Evolutionary conservation across 2,113 vertebrate species (phyloP).

Genomic region (Noturus placidus): DNA sequence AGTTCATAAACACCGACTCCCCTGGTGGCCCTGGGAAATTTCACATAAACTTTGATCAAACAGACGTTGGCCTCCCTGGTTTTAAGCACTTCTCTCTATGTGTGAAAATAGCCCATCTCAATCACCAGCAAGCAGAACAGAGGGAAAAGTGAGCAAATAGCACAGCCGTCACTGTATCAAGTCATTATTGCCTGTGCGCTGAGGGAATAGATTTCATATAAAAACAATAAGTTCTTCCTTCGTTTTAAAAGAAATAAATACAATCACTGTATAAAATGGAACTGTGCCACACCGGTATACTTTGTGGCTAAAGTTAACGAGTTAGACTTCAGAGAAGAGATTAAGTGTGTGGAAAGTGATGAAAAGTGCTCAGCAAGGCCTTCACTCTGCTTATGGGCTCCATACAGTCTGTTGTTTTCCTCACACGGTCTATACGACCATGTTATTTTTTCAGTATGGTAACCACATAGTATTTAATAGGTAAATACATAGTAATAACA

Average conservation of each 20-base stretch:
- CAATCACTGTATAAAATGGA: conserved; percentile 52
- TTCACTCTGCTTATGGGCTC: conserved; percentile 1
- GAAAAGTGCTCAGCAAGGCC: conserved; percentile 26
- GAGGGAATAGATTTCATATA: conserved; percentile 79
- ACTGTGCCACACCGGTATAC: conserved; percentile 67
- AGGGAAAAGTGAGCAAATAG: conserved; percentile 80
- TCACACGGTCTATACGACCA: neutral
- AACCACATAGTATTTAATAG: neutral
- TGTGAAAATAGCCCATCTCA: conserved; percentile 75
- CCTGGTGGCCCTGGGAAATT: conserved; percentile 87
- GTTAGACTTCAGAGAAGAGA: conserved; percentile 62
- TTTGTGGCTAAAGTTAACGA: conserved; percentile 75
- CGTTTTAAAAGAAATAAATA: conserved; percentile 41
- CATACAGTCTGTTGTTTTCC: neutral
- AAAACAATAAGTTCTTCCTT: conserved; percentile 77
- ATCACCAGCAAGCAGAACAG: conserved; percentile 77
- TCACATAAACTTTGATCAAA: conserved; percentile 98
- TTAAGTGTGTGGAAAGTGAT: conserved; percentile 48
- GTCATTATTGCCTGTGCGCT: conserved; percentile 78
- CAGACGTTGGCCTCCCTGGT: conserved; percentile 78
- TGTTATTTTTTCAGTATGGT: neutral
- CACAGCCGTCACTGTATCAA: conserved; percentile 74
- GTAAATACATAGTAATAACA: neutral
- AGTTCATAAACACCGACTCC: conserved; percentile 98
- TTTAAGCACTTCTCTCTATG: conserved; percentile 70